Base-by-base conservation (phyloP, 2,797 vertebrate species). In the Protosalanx chinensis region DNA sequence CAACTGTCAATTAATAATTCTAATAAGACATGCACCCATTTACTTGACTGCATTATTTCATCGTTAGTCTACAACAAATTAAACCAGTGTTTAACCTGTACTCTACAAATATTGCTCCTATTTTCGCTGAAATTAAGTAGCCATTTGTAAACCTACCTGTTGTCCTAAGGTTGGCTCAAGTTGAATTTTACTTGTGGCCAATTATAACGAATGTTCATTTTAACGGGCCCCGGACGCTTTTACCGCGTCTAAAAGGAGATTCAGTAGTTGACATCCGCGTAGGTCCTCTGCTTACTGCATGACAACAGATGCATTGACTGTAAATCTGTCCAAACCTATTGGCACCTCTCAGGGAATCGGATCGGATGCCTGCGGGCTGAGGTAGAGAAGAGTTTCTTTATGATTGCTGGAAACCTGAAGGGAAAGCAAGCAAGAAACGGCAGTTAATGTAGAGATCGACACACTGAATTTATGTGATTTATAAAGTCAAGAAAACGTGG, bases 301-400 rank as follows among this genome's bases (percentile, higher is more conserved):
- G 60, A 70, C 71, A 84, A 75, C 80, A 85, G 84, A 84, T 86
- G 83, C 72, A 37, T 46, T 18, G 63, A 56, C 68, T 78, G 74
- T 85, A 87, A 86, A 85, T 87, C 81, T 84, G 81, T 75, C 71
- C 23, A 27, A 27, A 27, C 23, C 67, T 30, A 37, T 68, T 82
- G 80, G 74, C 79, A 78, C 78, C 73, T 80, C 74, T 71, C 69
- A 51, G 73, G 63, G 79, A 85, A 81, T 79, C 62, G 41, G 56
- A 81, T 79, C 62, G 41, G 56, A 81, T 76, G 70, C 75, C 75
- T 69, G 37, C 20, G 16, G 51, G 23, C 70, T 78, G 73, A 62
- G 65, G 64, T 72, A 74, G 61, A 79, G 72, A 35, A 71, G 32
- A 10, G 32, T 4, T 61, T 75, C 64, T 79, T 78, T 80, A 76